phyloP scores from a whole-genome alignment of 2,113 vertebrate genomes.

The Irena cyanogastra region DNA sequence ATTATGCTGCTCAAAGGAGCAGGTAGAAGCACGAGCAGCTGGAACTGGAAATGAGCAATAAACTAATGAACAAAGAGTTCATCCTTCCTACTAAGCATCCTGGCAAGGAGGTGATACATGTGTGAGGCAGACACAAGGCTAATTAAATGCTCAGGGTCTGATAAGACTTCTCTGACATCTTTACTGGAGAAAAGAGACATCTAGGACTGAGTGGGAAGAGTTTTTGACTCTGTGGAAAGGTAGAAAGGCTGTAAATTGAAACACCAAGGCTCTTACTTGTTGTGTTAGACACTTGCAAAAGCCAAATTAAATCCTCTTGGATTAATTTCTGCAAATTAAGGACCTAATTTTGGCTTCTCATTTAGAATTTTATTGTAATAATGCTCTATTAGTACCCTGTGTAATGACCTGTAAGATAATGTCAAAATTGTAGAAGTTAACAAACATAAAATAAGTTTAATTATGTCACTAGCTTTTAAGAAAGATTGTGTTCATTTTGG shows the following conservation, averaged over 20 bases:
- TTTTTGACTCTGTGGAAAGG: not conserved
- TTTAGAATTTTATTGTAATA: not conserved
- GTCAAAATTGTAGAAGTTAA: not conserved
- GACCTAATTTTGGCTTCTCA: not conserved
- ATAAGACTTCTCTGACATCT: not conserved
- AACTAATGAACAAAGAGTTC: not conserved
- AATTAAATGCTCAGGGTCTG: not conserved
- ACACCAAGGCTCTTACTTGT: not conserved
- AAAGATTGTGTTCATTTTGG: not conserved
- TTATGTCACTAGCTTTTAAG: not conserved
- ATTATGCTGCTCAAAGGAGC: not conserved
- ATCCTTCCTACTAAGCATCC: not conserved
- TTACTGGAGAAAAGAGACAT: not conserved
- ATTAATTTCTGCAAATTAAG: conserved; percentile 25
- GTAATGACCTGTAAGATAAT: not conserved
- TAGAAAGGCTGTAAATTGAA: not conserved
- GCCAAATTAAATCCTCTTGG: not conserved
- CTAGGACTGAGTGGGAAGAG: not conserved
- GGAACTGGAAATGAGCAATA: not conserved
- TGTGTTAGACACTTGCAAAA: not conserved
- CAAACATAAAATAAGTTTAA: not conserved
- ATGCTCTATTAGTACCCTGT: not conserved
- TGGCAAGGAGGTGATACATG: not conserved
- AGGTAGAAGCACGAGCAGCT: accelerated
- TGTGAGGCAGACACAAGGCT: not conserved